Percentiles rank a stretch among this genome's conserved stretches.
phyloP scores from a whole-genome alignment of 2,113 vertebrate genomes.

The Neolamprologus fasciatus region DNA sequence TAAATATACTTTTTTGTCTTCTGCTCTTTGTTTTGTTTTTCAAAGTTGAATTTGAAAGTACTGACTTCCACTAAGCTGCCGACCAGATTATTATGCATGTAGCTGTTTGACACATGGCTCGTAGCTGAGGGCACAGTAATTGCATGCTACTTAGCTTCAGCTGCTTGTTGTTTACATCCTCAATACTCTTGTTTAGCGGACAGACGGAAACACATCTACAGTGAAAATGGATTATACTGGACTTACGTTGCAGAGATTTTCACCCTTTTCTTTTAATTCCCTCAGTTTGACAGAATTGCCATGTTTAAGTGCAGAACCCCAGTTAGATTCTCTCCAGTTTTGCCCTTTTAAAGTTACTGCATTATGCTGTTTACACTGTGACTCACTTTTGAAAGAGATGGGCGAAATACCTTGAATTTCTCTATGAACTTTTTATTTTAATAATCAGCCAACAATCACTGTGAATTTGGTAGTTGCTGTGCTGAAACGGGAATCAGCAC shows the following conservation, averaged over 20 bases:
- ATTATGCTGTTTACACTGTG: not conserved
- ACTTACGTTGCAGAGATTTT: not conserved
- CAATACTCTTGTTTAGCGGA: not conserved
- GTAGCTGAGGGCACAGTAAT: not conserved
- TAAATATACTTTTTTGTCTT: not conserved
- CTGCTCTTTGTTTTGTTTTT: not conserved
- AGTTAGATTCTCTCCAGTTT: not conserved
- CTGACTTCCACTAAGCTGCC: not conserved
- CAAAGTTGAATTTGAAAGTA: not conserved
- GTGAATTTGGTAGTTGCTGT: not conserved
- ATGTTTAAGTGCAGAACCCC: not conserved
- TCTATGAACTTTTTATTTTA: not conserved
- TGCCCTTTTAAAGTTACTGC: not conserved
- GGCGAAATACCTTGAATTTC: not conserved
- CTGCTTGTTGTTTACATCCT: not conserved
- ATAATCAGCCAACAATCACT: not conserved
- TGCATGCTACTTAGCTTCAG: not conserved
- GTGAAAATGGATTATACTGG: not conserved
- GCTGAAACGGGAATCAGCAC: not conserved
- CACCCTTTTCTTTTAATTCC: not conserved
- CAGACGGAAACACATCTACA: not conserved
- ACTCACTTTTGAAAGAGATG: not conserved
- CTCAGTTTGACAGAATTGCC: not conserved
- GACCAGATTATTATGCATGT: not conserved
- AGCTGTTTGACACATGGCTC: not conserved